A percentile compares a stretch with the other conserved stretches of the same genome.
These are phyloP conservation scores for Elanus axillaris DNA, from an alignment of 2,113 vertebrate genomes.

Conservation along the genomic window DNA sequence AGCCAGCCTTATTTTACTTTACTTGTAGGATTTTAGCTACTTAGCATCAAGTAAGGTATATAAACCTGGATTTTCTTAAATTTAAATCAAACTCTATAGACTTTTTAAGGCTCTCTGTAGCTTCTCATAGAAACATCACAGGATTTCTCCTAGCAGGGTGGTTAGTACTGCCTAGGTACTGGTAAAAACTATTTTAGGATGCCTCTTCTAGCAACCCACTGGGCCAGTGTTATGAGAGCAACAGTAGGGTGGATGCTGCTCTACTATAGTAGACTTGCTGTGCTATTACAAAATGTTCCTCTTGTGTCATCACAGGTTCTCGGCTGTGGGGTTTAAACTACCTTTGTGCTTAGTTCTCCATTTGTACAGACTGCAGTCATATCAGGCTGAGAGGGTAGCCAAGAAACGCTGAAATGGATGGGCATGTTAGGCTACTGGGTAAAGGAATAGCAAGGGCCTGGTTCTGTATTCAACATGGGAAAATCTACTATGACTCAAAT, in stretches of 20 bases:
- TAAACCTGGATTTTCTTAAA: not conserved
- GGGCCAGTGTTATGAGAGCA: not conserved
- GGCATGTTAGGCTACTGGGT: not conserved
- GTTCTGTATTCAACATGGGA: not conserved
- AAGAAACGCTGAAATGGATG: not conserved
- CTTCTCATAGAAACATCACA: not conserved
- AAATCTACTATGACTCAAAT: not conserved
- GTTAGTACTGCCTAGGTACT: not conserved
- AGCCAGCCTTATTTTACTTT: not conserved
- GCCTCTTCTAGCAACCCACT: not conserved
- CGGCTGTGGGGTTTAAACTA: not conserved
- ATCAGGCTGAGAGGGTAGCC: not conserved
- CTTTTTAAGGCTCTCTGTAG: not conserved
- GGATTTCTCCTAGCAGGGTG: not conserved
- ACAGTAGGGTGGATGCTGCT: not conserved
- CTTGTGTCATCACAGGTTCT: not conserved
- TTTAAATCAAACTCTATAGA: not conserved
- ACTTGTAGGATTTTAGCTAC: not conserved
- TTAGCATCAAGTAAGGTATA: not conserved
- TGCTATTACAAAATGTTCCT: not conserved
- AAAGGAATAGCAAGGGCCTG: not conserved
- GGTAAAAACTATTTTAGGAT: not conserved
- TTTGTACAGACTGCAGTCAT: not conserved
- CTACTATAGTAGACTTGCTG: not conserved
- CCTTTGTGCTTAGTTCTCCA: not conserved